Percentiles rank a stretch among this genome's conserved stretches.
These are phyloP conservation scores for Hydriomena furcata DNA, from an alignment of 2,888 invertebrate genomes.

Conservation along the genomic window DNA sequence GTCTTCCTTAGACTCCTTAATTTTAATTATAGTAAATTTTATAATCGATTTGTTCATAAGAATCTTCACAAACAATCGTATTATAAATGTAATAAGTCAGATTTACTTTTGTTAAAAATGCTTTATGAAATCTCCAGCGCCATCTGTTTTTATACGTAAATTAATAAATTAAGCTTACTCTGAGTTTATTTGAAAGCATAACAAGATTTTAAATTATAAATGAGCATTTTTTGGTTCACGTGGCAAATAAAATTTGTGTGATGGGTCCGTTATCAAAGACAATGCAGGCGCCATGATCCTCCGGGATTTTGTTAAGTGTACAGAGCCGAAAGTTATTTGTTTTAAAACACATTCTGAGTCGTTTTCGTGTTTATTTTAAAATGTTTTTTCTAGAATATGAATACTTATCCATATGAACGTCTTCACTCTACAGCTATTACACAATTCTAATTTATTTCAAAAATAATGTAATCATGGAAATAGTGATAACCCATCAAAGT, in stretches of 20 bases:
- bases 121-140: conserved; percentile 31
- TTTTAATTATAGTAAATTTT: conserved; percentile 1
- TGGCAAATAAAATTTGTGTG: conserved; percentile 51
- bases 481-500: background rate
- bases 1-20: background rate
- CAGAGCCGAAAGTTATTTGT: conserved; percentile 55
- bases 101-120: conserved; percentile 29
- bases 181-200: conserved; percentile 49
- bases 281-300: conserved; percentile 54
- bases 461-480: background rate
- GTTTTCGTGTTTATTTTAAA: conserved; percentile 15
- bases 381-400: conserved; percentile 14
- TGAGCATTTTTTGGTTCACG: conserved; percentile 48
- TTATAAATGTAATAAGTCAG: conserved; percentile 35
- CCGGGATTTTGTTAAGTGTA: conserved; percentile 51
- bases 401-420: background rate
- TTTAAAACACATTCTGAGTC: conserved; percentile 38
- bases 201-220: conserved; percentile 59
- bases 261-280: conserved; percentile 58
- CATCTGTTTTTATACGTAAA: conserved; percentile 43
- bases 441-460: background rate
- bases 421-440: too few species aligned
- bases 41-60: conserved; percentile 16
- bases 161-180: conserved; percentile 45
- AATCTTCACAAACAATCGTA: conserved; percentile 31